Percentiles rank a stretch among this genome's conserved stretches.
These are phyloP conservation scores for Cordilura impudica DNA, from an alignment of 2,888 invertebrate genomes.

Conservation along the genomic window DNA sequence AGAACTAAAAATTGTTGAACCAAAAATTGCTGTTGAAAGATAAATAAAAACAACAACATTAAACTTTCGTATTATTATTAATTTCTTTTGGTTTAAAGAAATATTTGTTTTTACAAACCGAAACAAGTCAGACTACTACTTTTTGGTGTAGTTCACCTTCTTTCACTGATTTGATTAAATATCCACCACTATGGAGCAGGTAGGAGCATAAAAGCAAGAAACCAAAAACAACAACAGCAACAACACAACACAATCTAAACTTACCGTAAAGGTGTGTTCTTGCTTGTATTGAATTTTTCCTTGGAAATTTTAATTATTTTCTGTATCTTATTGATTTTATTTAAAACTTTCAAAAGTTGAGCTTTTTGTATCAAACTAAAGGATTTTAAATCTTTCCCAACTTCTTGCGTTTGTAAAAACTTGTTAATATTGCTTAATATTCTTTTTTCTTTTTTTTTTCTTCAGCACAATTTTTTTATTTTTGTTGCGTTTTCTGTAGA, in stretches of 20 bases:
- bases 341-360: not conserved
- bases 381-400: no score
- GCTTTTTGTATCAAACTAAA: no score
- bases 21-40: not conserved
- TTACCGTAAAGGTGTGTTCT: slow-evolving; percentile 28
- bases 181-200: not conserved
- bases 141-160: not conserved
- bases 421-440: not conserved
- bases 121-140: not conserved
- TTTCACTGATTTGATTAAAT: not conserved
- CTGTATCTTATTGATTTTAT: not conserved
- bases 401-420: not conserved
- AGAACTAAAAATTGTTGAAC: not conserved
- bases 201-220: not conserved
- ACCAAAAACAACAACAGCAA: not conserved
- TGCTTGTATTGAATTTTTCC: not conserved
- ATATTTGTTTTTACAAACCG: not conserved
- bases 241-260: not conserved
- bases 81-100: not conserved
- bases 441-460: not conserved
- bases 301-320: not conserved
- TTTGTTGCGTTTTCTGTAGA: not conserved
- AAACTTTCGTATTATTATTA: not conserved
- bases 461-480: slow-evolving; percentile 2
- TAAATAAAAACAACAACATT: not conserved